phyloP scores from a whole-genome alignment of 1,140 invertebrate species.

The Brachionus koreanus region DNA sequence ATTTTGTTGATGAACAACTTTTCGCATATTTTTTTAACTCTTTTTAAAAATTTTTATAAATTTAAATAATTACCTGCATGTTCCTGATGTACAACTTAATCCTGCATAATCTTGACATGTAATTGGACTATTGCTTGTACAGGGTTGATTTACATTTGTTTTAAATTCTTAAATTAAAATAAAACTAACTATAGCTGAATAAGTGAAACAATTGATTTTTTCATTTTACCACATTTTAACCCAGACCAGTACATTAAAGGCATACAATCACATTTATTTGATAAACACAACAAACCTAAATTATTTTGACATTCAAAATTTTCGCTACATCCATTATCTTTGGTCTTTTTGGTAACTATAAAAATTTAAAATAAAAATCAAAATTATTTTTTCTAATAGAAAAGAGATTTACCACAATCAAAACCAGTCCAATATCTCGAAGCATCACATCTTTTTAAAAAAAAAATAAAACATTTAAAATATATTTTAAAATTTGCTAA shows the following conservation, averaged over 20 bases:
- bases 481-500: not conserved
- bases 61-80: slow-evolving; percentile 11
- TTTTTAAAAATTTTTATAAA: not conserved
- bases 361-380: not conserved
- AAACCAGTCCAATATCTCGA: not conserved
- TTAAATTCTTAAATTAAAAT: not conserved
- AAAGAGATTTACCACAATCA: not conserved
- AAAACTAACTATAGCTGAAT: not conserved
- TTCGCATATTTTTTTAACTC: too few relatives aligned
- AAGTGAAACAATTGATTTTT: too few relatives aligned
- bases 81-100: not conserved
- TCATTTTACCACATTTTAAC: not conserved
- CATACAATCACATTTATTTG: not conserved
- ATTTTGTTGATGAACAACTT: not conserved
- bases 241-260: not conserved
- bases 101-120: slow-evolving; percentile 38
- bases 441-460: not conserved
- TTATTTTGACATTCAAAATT: not conserved
- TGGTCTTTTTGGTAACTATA: not conserved
- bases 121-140: not conserved
- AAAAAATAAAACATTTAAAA: not conserved
- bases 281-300: not conserved
- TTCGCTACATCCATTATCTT: not conserved
- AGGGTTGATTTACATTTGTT: not conserved
- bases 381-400: too few relatives aligned